Evolutionary conservation across 2,113 vertebrate genomes (phyloP).

Genomic region (Podarcis raffonei): DNA sequence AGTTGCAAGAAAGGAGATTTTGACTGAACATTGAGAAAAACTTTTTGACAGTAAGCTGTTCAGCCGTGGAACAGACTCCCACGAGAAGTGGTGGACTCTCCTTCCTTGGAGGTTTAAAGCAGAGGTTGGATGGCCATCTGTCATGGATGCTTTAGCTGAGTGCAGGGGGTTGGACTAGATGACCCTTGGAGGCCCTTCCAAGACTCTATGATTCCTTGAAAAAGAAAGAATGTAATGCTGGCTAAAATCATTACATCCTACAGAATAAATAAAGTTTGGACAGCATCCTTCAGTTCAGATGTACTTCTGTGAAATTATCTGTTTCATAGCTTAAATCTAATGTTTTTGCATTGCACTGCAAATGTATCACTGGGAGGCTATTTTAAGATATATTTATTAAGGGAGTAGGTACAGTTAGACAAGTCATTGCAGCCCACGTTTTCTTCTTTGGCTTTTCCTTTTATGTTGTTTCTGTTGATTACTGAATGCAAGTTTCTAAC

Average conservation of each 20-base stretch:
- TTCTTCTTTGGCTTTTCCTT: conserved; percentile 67
- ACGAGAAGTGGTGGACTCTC: too few species aligned
- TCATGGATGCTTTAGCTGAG: too few species aligned
- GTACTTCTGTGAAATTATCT: conserved; percentile 66
- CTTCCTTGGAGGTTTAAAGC: too few species aligned
- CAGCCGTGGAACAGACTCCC: too few species aligned
- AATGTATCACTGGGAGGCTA: conserved; percentile 62
- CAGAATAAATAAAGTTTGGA: conserved; percentile 55
- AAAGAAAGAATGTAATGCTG: conserved; percentile 53
- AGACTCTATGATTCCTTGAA: too few species aligned
- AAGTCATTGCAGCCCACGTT: conserved; percentile 68
- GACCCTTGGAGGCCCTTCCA: too few species aligned
- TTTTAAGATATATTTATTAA: conserved; percentile 77
- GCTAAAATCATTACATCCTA: conserved; percentile 51
- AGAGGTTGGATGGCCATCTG: too few species aligned
- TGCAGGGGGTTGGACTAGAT: too few species aligned
- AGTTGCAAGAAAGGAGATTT: too few species aligned
- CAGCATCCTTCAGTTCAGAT: conserved; percentile 55
- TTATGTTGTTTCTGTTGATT: conserved; percentile 69
- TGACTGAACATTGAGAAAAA: too few species aligned
- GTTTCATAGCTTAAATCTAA: conserved; percentile 69
- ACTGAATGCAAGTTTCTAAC: conserved; percentile 59
- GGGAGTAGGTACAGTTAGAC: conserved; percentile 69
- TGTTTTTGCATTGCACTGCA: conserved; percentile 66
- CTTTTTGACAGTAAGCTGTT: too few species aligned